phyloP scores from a whole-genome alignment of 1,140 invertebrate genomes.

The Aradophagus sp. region DNA sequence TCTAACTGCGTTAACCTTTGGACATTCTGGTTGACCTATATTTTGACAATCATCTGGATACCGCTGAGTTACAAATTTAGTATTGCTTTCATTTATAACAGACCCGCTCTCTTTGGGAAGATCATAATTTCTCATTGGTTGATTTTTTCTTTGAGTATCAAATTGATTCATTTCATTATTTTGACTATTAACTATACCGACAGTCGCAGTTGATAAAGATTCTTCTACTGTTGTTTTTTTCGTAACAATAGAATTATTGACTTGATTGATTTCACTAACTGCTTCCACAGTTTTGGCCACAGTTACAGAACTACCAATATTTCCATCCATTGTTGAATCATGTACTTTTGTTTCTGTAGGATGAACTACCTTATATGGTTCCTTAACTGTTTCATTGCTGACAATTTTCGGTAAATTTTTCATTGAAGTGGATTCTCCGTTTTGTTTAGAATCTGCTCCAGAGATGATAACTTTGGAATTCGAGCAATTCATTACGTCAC shows the following conservation, averaged over 20 bases:
- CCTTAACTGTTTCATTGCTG: slow-evolving; percentile 66
- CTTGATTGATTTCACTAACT: slow-evolving; percentile 8
- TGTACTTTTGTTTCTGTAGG: slow-evolving; percentile 24
- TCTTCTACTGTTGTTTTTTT: slow-evolving; percentile 33
- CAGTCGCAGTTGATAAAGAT: slow-evolving; percentile 22
- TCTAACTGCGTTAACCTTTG: slow-evolving; percentile 33
- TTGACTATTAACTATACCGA: slow-evolving; percentile 9
- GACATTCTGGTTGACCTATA: slow-evolving; percentile 26
- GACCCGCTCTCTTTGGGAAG: slow-evolving; percentile 19
- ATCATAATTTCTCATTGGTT: slow-evolving; percentile 17
- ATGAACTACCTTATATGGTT: slow-evolving; percentile 68
- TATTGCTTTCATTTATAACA: slow-evolving; percentile 19
- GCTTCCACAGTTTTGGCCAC: slow-evolving; percentile 10
- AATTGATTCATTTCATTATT: slow-evolving; percentile 33
- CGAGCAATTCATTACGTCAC: slow-evolving; percentile 22
- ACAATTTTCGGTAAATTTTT: slow-evolving; percentile 68
- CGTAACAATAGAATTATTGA: slow-evolving; percentile 7
- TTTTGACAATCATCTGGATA: slow-evolving; percentile 33
- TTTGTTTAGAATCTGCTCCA: slow-evolving; percentile 13
- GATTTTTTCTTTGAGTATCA: slow-evolving; percentile 25
- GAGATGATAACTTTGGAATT: slow-evolving; percentile 24
- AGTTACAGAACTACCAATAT: slow-evolving; percentile 16
- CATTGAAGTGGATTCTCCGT: slow-evolving; percentile 14
- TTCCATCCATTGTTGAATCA: slow-evolving; percentile 25
- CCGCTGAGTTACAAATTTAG: slow-evolving; percentile 21